Evolutionary conservation across 2,888 invertebrate genomes (phyloP).

Genomic region (Creontiades dilutus): DNA sequence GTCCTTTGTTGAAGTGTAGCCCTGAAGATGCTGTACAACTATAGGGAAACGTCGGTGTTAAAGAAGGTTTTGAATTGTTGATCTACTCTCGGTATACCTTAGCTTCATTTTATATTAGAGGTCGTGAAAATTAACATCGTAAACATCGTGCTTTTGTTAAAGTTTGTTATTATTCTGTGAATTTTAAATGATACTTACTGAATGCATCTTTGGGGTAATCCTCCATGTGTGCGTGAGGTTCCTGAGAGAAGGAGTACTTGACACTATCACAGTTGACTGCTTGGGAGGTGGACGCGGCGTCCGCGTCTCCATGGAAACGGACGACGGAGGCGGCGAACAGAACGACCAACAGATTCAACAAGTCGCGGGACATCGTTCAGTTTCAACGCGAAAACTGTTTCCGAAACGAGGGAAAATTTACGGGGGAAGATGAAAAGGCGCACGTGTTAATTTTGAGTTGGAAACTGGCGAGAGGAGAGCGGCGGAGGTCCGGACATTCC

Average conservation of each 20-base stretch:
- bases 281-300: conserved; percentile 44
- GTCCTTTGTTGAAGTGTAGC: too few relatives aligned
- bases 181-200: conserved; percentile 59
- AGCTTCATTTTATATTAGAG: too few relatives aligned
- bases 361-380: not conserved
- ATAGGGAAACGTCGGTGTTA: too few relatives aligned
- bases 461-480: not conserved
- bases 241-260: conserved; percentile 69
- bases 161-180: not conserved
- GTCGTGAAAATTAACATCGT: too few relatives aligned
- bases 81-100: too few relatives aligned
- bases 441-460: not conserved
- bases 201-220: conserved; percentile 66
- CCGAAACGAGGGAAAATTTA: not conserved
- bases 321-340: not conserved
- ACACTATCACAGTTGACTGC: conserved; percentile 73
- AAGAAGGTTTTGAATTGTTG: too few relatives aligned
- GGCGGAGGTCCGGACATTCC: not conserved
- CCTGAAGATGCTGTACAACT: too few relatives aligned
- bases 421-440: not conserved
- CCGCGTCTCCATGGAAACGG: conserved; percentile 22
- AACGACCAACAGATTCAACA: not conserved
- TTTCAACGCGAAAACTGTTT: not conserved
- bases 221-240: conserved; percentile 61
- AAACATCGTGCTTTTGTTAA: too few relatives aligned